Conservation (phyloP, 1,140 invertebrate genomes). For the Marisa cornuarietis region DNA sequence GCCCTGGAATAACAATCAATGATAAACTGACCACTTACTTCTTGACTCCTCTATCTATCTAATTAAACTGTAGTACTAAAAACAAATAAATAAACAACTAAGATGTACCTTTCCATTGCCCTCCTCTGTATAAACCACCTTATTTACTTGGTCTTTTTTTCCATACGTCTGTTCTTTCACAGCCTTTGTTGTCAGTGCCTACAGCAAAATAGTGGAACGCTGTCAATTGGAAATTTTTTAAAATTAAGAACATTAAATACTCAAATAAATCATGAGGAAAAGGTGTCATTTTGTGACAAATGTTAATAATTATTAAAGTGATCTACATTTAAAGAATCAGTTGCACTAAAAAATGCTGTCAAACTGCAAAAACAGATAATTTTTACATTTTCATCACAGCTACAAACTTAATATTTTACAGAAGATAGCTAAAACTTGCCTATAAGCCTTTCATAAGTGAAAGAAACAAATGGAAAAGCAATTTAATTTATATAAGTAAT, state of each 20-base stretch:
- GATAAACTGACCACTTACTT: background rate
- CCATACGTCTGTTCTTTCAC: slow-evolving; percentile 45
- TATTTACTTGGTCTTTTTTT: slow-evolving; percentile 53
- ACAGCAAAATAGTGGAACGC: slow-evolving; percentile 3
- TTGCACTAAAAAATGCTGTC: background rate
- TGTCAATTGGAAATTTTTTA: too few relatives aligned
- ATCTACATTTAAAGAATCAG: background rate
- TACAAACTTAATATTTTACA: too few relatives aligned
- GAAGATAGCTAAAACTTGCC: too few relatives aligned
- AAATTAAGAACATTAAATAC: too few relatives aligned
- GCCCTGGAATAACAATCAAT: background rate
- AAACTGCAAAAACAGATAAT: too few relatives aligned
- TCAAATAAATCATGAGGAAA: too few relatives aligned
- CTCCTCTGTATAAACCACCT: slow-evolving; percentile 54
- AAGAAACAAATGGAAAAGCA: too few relatives aligned
- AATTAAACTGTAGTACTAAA: background rate
- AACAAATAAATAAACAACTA: background rate
- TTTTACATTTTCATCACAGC: too few relatives aligned
- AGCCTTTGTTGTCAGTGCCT: slow-evolving; percentile 51
- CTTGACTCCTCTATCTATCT: background rate
- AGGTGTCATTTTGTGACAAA: too few relatives aligned
- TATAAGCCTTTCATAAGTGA: too few relatives aligned
- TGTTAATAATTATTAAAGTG: too few relatives aligned
- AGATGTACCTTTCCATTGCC: slow-evolving; percentile 51
- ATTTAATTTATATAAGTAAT: too few relatives aligned